phyloP scores from a whole-genome alignment of 1,140 invertebrate genomes.

The Drosophila athabasca region DNA sequence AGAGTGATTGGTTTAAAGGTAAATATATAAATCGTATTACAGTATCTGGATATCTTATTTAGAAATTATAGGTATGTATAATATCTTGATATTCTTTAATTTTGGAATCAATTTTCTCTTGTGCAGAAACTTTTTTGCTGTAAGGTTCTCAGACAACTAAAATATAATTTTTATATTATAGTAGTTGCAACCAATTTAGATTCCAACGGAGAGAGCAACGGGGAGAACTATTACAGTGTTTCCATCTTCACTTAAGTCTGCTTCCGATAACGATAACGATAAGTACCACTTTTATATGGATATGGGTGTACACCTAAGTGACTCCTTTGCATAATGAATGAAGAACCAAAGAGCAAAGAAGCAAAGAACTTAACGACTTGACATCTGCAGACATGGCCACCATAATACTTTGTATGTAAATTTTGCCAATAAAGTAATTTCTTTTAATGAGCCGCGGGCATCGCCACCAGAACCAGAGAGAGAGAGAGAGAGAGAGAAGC shows the following conservation, averaged over 20 bases:
- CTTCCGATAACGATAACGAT: constrained; percentile 60
- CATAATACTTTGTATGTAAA: constrained; percentile 80
- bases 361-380: constrained; percentile 52
- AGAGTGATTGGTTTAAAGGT: no score
- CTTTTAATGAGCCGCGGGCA: constrained; percentile 74
- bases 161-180: constrained; percentile 23
- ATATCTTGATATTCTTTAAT: no score
- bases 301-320: constrained; percentile 52
- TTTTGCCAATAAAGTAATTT: constrained; percentile 79
- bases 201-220: constrained; percentile 23
- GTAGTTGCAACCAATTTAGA: constrained; percentile 14
- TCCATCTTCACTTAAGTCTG: constrained; percentile 43
- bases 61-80: no score
- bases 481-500: constrained; percentile 27
- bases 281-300: constrained; percentile 40
- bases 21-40: no score
- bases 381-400: constrained; percentile 77
- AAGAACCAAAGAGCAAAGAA: constrained; percentile 28
- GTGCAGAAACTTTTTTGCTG: no score
- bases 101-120: no score
- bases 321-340: constrained; percentile 57
- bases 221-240: constrained; percentile 29
- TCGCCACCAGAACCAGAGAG: constrained; percentile 37
- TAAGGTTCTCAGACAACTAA: background rate
- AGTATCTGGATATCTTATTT: no score